Base-by-base conservation (phyloP, 2,888 invertebrate genomes). In the Drosophila lutescens region DNA sequence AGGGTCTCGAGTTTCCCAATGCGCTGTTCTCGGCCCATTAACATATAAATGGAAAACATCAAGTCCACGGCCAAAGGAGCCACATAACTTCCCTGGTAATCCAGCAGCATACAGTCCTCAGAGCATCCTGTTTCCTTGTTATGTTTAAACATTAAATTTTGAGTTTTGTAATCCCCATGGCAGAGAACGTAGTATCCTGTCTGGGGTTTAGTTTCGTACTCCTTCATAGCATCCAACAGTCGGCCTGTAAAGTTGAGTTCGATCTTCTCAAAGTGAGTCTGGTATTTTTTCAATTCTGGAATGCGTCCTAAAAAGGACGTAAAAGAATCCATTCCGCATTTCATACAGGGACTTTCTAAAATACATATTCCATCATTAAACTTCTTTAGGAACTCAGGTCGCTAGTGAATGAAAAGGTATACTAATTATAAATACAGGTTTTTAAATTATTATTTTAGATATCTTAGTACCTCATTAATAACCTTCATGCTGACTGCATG, bases 401-500 rank as follows among this genome's bases (percentile, higher is more conserved):
- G 43, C 74, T 80, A 23, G n/a, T 4, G 8, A 15, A 8, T 20
- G 20, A 2, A 3, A n/a, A 26, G 5, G n/a, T 9, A 3, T 2
- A 13, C 12, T 2, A 15, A 7, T 59, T 15, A n/a, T n/a, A n/a
- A 40, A 15, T 40, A 8, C 2, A 34, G 3, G 34, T 9, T 10
- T 34, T 2, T 40, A 9, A 40, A 8, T n/a, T 15, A 40, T 40
- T 8, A 15, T 9, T 15, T 40, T 0, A 1, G 2, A 17, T 41
- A 17, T 0, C 70, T 75, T 30, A 72, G 68, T 17, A 77, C 90
- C 13, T 89, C 79, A 38, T 92, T 83, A 32, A 90, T 80, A 0
- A 92, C 0, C 91, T 90, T 23, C 92, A 92, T 13, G 92, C 80
- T 80, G 90, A 66, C 36, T 0, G 78, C 92, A 69, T 93, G 93